Evolutionary conservation across 2,888 invertebrate genomes (phyloP).

Genomic region (Drosophila lacicola): DNA sequence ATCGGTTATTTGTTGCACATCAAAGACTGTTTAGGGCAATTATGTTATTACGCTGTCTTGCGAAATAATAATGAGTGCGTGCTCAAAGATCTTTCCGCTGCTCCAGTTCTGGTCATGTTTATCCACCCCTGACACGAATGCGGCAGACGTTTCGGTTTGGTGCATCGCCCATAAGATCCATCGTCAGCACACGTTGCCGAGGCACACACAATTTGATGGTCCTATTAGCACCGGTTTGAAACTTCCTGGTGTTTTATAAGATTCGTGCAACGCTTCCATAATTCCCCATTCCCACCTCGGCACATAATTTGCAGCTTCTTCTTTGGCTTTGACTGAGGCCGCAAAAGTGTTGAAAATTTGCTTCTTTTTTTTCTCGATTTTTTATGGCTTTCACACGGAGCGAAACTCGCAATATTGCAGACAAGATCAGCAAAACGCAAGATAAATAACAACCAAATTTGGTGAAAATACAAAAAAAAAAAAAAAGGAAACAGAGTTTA

Average conservation of each 20-base stretch:
- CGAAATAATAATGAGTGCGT: conserved; percentile 7
- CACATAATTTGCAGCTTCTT: conserved; percentile 23
- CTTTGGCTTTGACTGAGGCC: conserved; percentile 11
- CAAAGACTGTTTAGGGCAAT: conserved; percentile 19
- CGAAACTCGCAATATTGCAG: conserved; percentile 28
- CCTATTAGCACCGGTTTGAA: conserved; percentile 18
- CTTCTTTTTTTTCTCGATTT: neutral
- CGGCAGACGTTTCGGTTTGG: conserved; percentile 12
- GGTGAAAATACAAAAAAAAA: conserved; percentile 1
- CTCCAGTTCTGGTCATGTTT: conserved; percentile 9
- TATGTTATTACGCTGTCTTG: conserved; percentile 32
- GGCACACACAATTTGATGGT: conserved; percentile 28
- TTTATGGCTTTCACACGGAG: conserved; percentile 51
- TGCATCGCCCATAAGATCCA: conserved; percentile 16
- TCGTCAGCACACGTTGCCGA: conserved; percentile 9
- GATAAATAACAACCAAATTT: conserved; percentile 11
- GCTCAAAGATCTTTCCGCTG: conserved; percentile 19
- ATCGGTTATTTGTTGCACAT: conserved; percentile 15
- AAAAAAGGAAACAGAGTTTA: neutral
- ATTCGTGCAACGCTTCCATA: conserved; percentile 34
- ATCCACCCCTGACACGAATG: conserved; percentile 1
- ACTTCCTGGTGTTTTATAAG: conserved; percentile 35
- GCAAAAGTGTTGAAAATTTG: conserved; percentile 22
- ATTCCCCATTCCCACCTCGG: conserved; percentile 3
- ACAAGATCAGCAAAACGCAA: conserved; percentile 33